Evolutionary conservation across 2,888 invertebrate genomes (phyloP).

Genomic region (Lucinisca nassula): DNA sequence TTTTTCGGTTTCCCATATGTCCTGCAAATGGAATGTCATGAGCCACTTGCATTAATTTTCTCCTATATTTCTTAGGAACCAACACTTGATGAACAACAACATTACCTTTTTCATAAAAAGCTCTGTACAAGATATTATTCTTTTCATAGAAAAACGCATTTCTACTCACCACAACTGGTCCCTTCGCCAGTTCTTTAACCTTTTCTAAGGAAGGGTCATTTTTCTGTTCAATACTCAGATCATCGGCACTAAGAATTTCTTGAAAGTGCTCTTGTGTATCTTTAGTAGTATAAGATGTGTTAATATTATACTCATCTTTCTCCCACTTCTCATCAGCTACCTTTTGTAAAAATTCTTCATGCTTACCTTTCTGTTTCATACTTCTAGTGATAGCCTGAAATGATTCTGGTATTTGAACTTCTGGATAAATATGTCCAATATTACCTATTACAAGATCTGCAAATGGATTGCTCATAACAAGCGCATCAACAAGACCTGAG

Average conservation of each 20-base stretch:
- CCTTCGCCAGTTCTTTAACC: neutral
- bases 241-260: neutral
- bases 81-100: neutral
- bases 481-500: constrained; percentile 1
- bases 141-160: neutral
- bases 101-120: neutral
- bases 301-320: neutral
- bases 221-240: neutral
- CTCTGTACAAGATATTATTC: neutral
- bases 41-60: neutral
- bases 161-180: neutral
- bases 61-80: neutral
- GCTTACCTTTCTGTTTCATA: neutral
- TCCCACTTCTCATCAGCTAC: neutral
- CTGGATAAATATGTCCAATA: neutral
- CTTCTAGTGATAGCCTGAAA: neutral
- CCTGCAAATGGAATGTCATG: neutral
- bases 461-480: constrained; percentile 11
- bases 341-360: neutral
- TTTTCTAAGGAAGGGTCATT: neutral
- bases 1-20: neutral
- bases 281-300: neutral
- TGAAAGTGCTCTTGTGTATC: neutral
- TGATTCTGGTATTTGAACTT: neutral
- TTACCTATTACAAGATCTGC: constrained; percentile 19